Conservation (phyloP, 2,797 vertebrate genomes). For the Taenioides sp. region DNA sequence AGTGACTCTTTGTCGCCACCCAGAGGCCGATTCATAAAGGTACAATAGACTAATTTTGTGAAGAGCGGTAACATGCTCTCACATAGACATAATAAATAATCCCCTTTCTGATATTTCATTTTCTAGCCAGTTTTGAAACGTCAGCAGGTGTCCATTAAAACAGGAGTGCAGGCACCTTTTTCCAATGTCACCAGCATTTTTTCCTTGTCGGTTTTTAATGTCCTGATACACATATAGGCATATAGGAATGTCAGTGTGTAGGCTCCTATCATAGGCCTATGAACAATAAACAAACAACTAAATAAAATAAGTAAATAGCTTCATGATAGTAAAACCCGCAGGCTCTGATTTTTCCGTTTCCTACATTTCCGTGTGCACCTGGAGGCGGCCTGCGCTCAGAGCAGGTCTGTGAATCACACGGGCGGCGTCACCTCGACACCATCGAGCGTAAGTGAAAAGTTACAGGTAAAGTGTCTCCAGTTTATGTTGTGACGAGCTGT, state of each 20-base stretch:
- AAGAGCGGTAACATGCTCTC: no score
- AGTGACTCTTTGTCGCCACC: slow-evolving; percentile 4
- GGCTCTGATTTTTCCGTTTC: background rate
- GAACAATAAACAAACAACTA: background rate
- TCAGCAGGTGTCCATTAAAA: no score
- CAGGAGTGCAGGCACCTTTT: no score
- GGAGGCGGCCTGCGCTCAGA: slow-evolving; percentile 28
- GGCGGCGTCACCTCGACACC: background rate
- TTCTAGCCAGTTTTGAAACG: no score
- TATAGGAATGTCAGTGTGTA: no score
- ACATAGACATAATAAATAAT: no score
- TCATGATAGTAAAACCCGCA: background rate
- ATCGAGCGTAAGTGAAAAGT: background rate
- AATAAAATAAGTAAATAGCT: background rate
- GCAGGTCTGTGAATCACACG: background rate
- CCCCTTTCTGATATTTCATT: no score
- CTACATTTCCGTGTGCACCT: background rate
- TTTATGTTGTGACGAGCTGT: background rate
- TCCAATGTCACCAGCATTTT: no score
- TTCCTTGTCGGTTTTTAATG: no score
- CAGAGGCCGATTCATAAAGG: slow-evolving; percentile 1
- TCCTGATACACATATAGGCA: no score
- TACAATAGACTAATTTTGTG: background rate
- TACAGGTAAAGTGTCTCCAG: background rate
- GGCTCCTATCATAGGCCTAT: background rate